Percentiles rank a stretch among this genome's conserved stretches.
These are phyloP conservation scores for Echinometra lucunter DNA, from an alignment of 53 echinoderm and acorn worm species.

Conservation along the genomic window DNA sequence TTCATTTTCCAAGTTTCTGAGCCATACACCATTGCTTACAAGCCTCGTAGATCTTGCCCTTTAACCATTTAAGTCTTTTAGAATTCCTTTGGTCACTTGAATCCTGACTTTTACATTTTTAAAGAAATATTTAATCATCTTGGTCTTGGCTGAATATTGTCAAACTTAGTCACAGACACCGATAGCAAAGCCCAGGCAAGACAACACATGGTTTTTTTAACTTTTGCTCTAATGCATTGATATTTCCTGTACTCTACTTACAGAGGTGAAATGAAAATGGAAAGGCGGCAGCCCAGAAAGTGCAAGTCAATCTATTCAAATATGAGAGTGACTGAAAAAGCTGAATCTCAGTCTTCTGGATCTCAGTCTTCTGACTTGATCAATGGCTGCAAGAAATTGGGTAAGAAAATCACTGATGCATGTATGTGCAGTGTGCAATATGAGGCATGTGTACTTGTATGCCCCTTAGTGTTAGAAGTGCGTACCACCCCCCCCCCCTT, in stretches of 20 bases:
- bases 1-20: too few relatives aligned
- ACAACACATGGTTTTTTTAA: neutral
- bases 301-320: neutral
- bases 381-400: neutral
- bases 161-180: too few relatives aligned
- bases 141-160: too few relatives aligned
- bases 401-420: neutral
- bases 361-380: neutral
- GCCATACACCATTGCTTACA: too few relatives aligned
- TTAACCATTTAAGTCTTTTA: too few relatives aligned
- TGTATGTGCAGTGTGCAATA: neutral
- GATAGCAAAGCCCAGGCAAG: too few relatives aligned
- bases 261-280: neutral
- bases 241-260: neutral
- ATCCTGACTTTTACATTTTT: too few relatives aligned
- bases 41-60: too few relatives aligned
- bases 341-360: neutral
- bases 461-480: too few relatives aligned
- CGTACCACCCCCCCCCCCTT: too few relatives aligned
- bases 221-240: neutral
- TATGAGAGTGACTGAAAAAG: neutral
- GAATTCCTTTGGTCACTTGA: too few relatives aligned
- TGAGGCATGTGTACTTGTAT: neutral
- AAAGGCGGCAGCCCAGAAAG: neutral
- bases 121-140: too few relatives aligned